Base-by-base conservation (phyloP, 2,888 invertebrate genomes). In the Tenthredo amoena region DNA sequence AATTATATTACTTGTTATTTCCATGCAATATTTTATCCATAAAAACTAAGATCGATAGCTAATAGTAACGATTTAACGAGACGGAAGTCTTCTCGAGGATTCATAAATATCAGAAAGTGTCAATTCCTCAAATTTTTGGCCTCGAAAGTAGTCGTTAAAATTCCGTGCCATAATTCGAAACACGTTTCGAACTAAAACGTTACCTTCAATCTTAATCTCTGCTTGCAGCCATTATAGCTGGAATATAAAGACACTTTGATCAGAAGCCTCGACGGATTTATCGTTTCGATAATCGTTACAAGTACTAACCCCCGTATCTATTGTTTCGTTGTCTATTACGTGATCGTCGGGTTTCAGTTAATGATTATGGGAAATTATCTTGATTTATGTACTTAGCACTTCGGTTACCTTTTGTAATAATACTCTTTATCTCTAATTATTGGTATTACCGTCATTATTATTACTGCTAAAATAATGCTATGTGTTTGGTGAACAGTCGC, bases 1-100 rank as follows among this genome's bases (percentile, higher is more conserved):
- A 18, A 77, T 77, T 77, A 77, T 77, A 55, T 77, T 77, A 77
- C 47, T 77, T 77, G 50, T 50, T 77, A 77, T 77, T 12, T 55
- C 9, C 7, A 77, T 77, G 77, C 55, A 55, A 55, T 77, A 55
- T 77, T 77, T 77, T 77, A 77, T 77, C 77, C 34, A 34, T 77
- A n/a, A 74, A 43, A 43, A n/a, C 9, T 10, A 43, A 74, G 4
- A 40, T 43, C 5, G 40, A 50, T 50, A 50, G 2, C 12, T 50
- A 34, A 31, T 31, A 55, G 18, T 31, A 34, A 77, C 55, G 77
- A 55, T 55, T 77, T n/a, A 77, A 77, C 77, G 77, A 77, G 7
- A 31, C 55, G 31, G 77, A 55, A 18, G 31, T 77, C 15, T 55
- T 31, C 50, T 40, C 55, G 55, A 55, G 55, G 18, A 12, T 50